phyloP scores from a whole-genome alignment of 2,113 vertebrate genomes.

The Pimephales promelas region DNA sequence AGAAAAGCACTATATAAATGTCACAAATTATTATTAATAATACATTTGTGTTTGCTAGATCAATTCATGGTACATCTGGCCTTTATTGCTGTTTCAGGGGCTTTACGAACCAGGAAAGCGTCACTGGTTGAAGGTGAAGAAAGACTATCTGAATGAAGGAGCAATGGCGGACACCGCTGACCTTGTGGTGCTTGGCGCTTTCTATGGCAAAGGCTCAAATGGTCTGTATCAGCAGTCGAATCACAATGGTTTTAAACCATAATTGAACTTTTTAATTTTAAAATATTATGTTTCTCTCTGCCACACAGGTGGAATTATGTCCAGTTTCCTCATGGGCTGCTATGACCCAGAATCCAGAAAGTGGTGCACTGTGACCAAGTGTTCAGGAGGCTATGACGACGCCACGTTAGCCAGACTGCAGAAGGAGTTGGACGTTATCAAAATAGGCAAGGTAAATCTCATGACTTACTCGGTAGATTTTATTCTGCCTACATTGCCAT shows the following conservation, averaged over 20 bases:
- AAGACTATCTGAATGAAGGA: constrained; percentile 96
- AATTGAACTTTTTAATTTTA: neutral
- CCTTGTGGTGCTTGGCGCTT: constrained; percentile 94
- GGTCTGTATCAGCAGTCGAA: constrained; percentile 69
- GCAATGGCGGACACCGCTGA: constrained; percentile 98
- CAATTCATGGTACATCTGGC: neutral
- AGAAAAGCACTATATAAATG: no score
- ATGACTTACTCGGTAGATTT: neutral
- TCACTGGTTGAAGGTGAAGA: constrained; percentile 98
- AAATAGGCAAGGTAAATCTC: constrained; percentile 93
- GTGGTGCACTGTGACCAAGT: constrained; percentile 99
- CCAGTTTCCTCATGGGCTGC: constrained; percentile 98
- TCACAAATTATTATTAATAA: no score
- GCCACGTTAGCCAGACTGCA: constrained; percentile 90
- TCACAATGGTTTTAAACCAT: neutral
- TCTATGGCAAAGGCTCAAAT: constrained; percentile 96
- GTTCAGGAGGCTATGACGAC: constrained; percentile 91
- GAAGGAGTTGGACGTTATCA: constrained; percentile 94
- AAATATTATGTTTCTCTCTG: neutral
- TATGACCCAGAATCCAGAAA: constrained; percentile 88
- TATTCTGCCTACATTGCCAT: neutral
- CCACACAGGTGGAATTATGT: constrained; percentile 94
- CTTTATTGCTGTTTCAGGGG: constrained; percentile 72
- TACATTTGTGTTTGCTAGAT: neutral
- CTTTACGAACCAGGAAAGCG: constrained; percentile 94